Evolutionary conservation across 2,888 invertebrate genomes (phyloP), one percentile per base, ranked within the genome.

Genomic region (Heteromurus nitidus): DNA sequence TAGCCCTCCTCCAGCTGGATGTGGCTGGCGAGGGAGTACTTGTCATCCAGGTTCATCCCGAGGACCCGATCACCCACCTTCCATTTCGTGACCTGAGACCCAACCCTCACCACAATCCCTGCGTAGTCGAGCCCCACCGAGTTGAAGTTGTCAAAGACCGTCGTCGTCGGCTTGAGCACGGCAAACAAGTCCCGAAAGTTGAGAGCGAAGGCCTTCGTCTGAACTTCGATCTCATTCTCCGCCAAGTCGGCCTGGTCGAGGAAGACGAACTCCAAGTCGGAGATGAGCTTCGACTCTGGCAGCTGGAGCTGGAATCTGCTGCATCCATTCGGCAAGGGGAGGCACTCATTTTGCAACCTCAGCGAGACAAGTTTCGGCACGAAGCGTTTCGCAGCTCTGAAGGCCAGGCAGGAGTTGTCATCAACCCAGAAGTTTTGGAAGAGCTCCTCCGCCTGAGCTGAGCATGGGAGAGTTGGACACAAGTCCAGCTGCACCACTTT

Each of bases 61-160:
- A n/a, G n/a, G n/a, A n/a, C n/a, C n/a, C n/a, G n/a, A n/a, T n/a
- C n/a, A n/a, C n/a, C 93, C 2, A 91, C 89, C 88, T 92, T 92
- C 85, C 93, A 91, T 67, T 89, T 88, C 1, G 84, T 89, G 1
- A 93, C 92, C 0, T 89, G 89, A 18, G 89, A 88, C 1, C 94
- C 94, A 0, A 91, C 90, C 0, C 91, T 91, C 31, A 91, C 89
- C 0, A 93, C 90, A 0, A 90, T 89, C 0, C 94, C 94, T 36
- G 92, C 91, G 88, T 93, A 93, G 89, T 94, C 94, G 80, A 94
- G 94, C 0, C 94, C 94, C 2, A 93, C 88, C 3, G 42, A 18
- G 11, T 65, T 67, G 2, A 58, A 36, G 13, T 64, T 55, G 0
- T 73, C 28, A 31, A 50, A 67, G n/a, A n/a, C n/a, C 20, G 50